A percentile compares a stretch with the other conserved stretches of the same genome.
Conservation (phyloP, 2,888 invertebrate genomes). For the Drosophila villosipedis region DNA sequence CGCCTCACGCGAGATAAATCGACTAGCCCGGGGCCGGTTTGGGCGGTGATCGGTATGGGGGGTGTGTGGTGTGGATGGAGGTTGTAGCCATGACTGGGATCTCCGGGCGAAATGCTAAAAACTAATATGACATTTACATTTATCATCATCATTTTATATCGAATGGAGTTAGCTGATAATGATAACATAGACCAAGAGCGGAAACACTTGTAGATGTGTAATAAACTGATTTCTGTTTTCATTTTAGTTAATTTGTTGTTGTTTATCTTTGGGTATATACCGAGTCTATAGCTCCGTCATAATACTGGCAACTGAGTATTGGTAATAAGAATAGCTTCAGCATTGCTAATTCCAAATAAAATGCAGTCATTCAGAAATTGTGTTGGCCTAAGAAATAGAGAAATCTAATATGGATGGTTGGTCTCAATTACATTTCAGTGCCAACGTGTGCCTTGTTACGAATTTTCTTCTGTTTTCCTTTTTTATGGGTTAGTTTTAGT, state of each 20-base stretch:
- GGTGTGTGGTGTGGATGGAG: background rate
- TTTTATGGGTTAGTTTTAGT: constrained; percentile 12
- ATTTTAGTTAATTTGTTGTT: background rate
- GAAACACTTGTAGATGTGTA: background rate
- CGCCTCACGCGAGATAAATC: constrained; percentile 75
- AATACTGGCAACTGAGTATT: background rate
- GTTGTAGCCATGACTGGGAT: background rate
- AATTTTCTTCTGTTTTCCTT: background rate
- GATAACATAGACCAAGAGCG: background rate
- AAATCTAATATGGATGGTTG: background rate
- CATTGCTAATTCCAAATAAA: background rate
- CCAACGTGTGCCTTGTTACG: constrained; percentile 5
- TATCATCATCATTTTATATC: constrained; percentile 1
- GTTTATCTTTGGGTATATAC: background rate
- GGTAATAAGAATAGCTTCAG: background rate
- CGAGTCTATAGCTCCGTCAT: background rate
- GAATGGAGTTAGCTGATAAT: background rate
- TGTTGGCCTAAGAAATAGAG: background rate
- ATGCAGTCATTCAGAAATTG: background rate
- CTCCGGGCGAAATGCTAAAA: constrained; percentile 29
- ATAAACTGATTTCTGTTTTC: background rate
- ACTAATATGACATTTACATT: constrained; percentile 49
- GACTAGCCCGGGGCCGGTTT: constrained; percentile 18
- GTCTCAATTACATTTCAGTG: constrained; percentile 31
- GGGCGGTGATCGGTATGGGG: background rate